These are phyloP conservation scores for Dysmachus trigonus DNA, from an alignment of 2,888 invertebrate genomes.

Conservation along the genomic window DNA sequence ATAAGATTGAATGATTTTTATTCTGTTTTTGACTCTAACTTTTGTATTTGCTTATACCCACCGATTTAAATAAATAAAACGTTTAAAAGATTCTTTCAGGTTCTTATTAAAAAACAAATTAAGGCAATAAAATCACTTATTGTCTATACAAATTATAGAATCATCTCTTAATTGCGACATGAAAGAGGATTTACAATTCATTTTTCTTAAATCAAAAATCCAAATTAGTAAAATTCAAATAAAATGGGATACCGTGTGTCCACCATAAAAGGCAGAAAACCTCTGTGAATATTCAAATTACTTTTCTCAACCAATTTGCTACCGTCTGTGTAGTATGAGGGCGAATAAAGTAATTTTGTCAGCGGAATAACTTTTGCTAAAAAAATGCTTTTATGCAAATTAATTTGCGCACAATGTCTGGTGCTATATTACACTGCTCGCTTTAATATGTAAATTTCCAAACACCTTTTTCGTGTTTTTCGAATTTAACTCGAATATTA, in stretches of 20 bases:
- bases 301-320: background rate
- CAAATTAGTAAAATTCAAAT: background rate
- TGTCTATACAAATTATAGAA: background rate
- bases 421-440: background rate
- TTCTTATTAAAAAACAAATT: background rate
- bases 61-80: too few relatives aligned
- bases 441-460: conserved; percentile 31
- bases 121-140: background rate
- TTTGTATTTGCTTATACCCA: too few relatives aligned
- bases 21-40: too few relatives aligned
- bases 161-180: background rate
- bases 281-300: background rate
- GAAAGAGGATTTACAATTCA: background rate
- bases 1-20: too few relatives aligned
- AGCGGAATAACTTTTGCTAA: background rate
- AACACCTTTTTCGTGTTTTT: conserved; percentile 38
- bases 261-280: background rate
- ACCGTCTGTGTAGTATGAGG: background rate
- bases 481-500: conserved; percentile 17
- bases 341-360: background rate
- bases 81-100: background rate
- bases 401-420: background rate
- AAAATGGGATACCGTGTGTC: background rate
- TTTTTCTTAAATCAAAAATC: background rate
- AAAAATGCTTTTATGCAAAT: background rate